These are phyloP conservation scores for Drosophila seclusa DNA, from an alignment of 2,888 invertebrate genomes.

Conservation along the genomic window DNA sequence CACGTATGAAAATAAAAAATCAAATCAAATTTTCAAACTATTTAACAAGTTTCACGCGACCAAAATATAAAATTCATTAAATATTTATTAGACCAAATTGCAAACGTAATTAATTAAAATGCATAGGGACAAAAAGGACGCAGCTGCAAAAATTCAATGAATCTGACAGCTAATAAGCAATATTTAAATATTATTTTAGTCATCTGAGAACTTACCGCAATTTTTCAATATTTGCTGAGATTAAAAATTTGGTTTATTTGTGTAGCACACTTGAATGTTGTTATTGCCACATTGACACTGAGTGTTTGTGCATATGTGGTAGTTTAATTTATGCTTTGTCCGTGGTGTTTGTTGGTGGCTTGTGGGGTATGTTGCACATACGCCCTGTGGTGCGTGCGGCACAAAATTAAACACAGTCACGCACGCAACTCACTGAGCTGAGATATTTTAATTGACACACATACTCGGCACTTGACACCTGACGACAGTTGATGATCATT, in stretches of 20 bases:
- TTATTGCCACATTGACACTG: background rate
- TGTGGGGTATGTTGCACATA: constrained; percentile 45
- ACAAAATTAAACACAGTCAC: constrained; percentile 68
- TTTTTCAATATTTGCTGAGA: constrained; percentile 13
- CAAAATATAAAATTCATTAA: constrained; percentile 19
- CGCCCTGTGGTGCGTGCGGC: constrained; percentile 45
- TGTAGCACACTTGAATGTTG: background rate
- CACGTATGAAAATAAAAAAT: constrained; percentile 4
- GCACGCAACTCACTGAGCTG: constrained; percentile 69
- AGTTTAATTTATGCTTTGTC: constrained; percentile 11
- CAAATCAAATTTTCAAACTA: constrained; percentile 58
- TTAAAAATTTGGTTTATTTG: constrained; percentile 5
- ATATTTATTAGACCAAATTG: constrained; percentile 45
- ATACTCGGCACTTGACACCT: constrained; percentile 70
- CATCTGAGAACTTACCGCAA: constrained; percentile 45
- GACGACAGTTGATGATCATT: constrained; percentile 39
- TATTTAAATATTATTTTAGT: constrained; percentile 29
- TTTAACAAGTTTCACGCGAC: constrained; percentile 51
- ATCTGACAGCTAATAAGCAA: constrained; percentile 24
- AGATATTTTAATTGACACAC: constrained; percentile 76
- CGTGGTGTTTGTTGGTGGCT: constrained; percentile 6
- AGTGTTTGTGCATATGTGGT: constrained; percentile 8
- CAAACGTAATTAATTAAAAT: constrained; percentile 73
- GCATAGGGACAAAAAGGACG: constrained; percentile 20
- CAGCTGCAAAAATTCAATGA: constrained; percentile 27